phyloP scores from a whole-genome alignment of 1,140 invertebrate species.

The Notospermus geniculatus region DNA sequence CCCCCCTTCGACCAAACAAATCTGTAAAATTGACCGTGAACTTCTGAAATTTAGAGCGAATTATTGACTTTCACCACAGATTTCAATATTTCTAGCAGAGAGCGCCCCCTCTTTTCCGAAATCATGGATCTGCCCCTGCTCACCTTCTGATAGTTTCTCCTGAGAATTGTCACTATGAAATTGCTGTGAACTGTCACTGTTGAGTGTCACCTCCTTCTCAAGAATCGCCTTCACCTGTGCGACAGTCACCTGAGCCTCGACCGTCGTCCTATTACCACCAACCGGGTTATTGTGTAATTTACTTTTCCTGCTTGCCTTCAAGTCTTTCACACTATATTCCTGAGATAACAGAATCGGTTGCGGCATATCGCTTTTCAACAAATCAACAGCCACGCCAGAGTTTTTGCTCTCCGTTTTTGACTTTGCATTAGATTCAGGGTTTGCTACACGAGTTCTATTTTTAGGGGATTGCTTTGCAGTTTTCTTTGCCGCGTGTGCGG shows the following conservation, averaged over 20 bases:
- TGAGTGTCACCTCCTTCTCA: background rate
- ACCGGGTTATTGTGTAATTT: background rate
- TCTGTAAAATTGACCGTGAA: no score
- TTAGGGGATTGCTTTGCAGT: slow-evolving; percentile 7
- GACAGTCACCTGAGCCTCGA: slow-evolving; percentile 7
- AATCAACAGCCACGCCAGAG: background rate
- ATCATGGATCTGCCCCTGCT: no score
- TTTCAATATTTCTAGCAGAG: no score
- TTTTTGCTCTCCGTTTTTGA: background rate
- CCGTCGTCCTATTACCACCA: background rate
- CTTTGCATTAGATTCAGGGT: slow-evolving; percentile 6
- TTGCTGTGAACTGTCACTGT: background rate
- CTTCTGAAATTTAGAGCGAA: no score
- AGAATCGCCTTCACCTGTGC: slow-evolving; percentile 4
- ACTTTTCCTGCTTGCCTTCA: background rate
- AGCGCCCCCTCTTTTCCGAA: no score
- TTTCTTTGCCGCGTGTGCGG: background rate
- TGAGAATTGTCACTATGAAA: slow-evolving; percentile 3
- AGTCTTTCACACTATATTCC: background rate
- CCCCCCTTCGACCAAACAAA: no score
- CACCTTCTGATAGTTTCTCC: slow-evolving; percentile 6
- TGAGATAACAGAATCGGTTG: background rate
- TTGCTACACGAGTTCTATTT: slow-evolving; percentile 1
- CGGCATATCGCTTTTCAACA: slow-evolving; percentile 6
- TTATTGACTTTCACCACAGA: no score